Evolutionary conservation across 1,140 invertebrate species (phyloP), one percentile per base, ranked within the genome.

Genomic region (Belonocnema kinseyi): DNA sequence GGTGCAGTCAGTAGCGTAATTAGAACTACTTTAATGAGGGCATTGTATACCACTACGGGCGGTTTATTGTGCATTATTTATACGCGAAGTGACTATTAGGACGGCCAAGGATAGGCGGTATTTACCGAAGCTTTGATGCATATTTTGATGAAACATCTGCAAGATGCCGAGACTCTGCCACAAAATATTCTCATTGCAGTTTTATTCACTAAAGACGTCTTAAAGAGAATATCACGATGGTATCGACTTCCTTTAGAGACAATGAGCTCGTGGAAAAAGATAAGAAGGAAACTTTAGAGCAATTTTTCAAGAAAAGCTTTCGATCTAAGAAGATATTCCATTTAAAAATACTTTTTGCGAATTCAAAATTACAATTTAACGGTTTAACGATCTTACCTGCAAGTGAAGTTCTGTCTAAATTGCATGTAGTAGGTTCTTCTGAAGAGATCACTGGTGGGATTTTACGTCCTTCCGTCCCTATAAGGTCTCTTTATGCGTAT

Each of bases 31-130:
- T 78, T 78, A 78, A 78, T 78, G 73, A 78, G 77, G 70, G 52
- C 53, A 46, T 75, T 75, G 74, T 46, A 52, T 10, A 52, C 17
- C 77, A 74, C 74, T 72, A 33, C 17, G 54, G 46, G 16, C n/a
- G n/a, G 40, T 26, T 58, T 51, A n/a, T 53, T 50, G 33, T 77
- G 72, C 72, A 77, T 74, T 74, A 77, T 77, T 77, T 74, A 77
- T 71, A 26, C 72, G 56, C 17, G 26, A 52, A 50, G 56, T 33
- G 72, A 56, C 26, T 73, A 26, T 73, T 17, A 71, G 17, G n/a
- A 50, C 8, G n/a, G 12, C 58, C 77, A 76, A 76, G 74, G 50
- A 51, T 76, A 50, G 46, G 19, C 46, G 40, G 51, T 76, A 76
- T 74, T 76, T 72, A 76, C 58, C 71, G 77, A 13, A n/a, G 19